phyloP scores from a whole-genome alignment of 92 coral and sea anemone genomes.

The Parazoanthus darwini region DNA sequence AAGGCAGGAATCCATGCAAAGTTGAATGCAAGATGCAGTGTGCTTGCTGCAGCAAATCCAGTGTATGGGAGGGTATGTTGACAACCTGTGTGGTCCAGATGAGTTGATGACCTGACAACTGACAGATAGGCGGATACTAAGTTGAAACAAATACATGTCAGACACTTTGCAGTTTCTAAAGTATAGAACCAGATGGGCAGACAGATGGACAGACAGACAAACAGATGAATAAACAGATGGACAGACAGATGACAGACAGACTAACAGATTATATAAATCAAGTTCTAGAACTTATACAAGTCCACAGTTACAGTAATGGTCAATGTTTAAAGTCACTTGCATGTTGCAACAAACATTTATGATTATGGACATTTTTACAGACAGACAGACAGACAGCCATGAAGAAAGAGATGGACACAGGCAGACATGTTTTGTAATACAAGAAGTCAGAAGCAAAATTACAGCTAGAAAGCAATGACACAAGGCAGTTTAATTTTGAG shows the following conservation, averaged over 20 bases:
- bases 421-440: neutral
- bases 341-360: too few relatives aligned
- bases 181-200: neutral
- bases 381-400: neutral
- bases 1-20: slow-evolving; percentile 99
- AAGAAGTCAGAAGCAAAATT: neutral
- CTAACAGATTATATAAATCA: too few relatives aligned
- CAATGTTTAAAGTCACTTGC: too few relatives aligned
- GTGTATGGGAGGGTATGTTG: slow-evolving; percentile 93
- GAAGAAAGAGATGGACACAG: neutral
- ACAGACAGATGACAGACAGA: too few relatives aligned
- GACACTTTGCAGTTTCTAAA: neutral
- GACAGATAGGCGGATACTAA: neutral
- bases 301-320: too few relatives aligned
- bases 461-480: neutral
- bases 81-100: too few relatives aligned
- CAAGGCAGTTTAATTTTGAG: neutral
- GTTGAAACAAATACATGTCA: neutral
- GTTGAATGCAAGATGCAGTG: slow-evolving; percentile 96
- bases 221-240: too few relatives aligned
- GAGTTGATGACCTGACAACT: too few relatives aligned
- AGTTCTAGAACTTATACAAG: too few relatives aligned
- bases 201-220: neutral
- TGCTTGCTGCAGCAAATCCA: slow-evolving; percentile 97
- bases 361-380: too few relatives aligned